phyloP scores from a whole-genome alignment of 2,113 vertebrate genomes.

The Saccopteryx bilineata region DNA sequence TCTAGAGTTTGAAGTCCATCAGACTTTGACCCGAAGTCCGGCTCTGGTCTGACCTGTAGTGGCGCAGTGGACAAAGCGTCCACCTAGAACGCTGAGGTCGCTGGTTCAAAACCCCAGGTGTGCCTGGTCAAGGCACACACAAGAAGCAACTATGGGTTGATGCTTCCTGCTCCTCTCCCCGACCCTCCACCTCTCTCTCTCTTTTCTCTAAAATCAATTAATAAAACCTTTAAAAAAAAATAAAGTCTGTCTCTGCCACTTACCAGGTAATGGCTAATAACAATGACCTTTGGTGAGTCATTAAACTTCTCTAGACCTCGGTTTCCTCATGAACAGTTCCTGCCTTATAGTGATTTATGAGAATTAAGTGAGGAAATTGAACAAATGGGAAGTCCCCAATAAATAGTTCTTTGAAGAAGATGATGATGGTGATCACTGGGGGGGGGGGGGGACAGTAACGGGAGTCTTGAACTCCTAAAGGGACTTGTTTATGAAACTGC shows the following conservation, averaged over 20 bases:
- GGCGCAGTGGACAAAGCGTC: too few relatives aligned
- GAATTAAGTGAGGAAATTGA: not conserved
- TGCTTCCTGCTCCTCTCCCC: too few relatives aligned
- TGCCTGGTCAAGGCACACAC: too few relatives aligned
- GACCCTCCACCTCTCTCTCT: too few relatives aligned
- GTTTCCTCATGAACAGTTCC: not conserved
- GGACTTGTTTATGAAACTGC: not conserved
- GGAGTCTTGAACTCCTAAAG: not conserved
- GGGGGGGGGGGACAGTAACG: not conserved
- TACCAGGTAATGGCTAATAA: not conserved
- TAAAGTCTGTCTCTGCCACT: not conserved
- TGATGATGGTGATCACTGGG: not conserved
- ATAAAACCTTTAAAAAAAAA: too few relatives aligned
- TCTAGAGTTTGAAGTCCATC: not conserved
- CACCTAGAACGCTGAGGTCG: too few relatives aligned
- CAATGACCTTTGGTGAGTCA: not conserved
- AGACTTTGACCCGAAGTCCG: not conserved
- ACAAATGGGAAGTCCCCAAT: not conserved
- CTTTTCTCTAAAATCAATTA: too few relatives aligned
- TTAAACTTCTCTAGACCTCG: not conserved
- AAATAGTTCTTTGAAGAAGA: not conserved
- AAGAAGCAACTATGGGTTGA: too few relatives aligned
- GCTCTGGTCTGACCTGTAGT: not conserved
- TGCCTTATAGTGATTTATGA: not conserved
- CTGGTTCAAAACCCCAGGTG: too few relatives aligned